Evolutionary conservation across 37 sponge, comb jelly and placozoan species (phyloP), one percentile per base, ranked within the genome.

Genomic region (Halisarca cf. caerulea): DNA sequence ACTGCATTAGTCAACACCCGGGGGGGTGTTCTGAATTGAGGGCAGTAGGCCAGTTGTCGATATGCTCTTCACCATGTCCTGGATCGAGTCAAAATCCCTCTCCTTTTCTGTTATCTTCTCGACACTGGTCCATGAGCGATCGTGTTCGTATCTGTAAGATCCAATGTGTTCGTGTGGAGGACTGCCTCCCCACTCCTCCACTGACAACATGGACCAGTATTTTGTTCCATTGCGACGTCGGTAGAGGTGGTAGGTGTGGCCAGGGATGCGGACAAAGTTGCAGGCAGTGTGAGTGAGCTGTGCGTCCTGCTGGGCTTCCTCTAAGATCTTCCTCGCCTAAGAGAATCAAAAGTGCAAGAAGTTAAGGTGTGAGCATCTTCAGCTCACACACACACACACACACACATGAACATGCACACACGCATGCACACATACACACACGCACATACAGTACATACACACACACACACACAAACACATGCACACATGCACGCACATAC

Each of bases 181-280:
- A 28, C 28, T 35, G 0, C 17, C 21, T 8, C 90, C 90, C 95
- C 95, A 95, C 32, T 95, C 95, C 82, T 80, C 41, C 21, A 80
- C 57, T 33, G 91, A 81, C 39, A 96, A 75, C 96, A 96, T 93
- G 11, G 94, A 94, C 75, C 95, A 91, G 70, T 87, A 93, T 21
- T 73, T 42, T 2, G 77, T 42, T 25, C 86, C 92, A 88, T 88
- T 64, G 20, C 43, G 42, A 15, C 64, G 80, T 66, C 89, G 88
- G 57, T 96, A 96, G 27, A 96, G 90, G 72, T 96, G 92, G 68
- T 96, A 96, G n/a, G 64, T 91, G 8, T 91, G 66, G 18, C 96
- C 96, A 0, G 96, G 94, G 44, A 90, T 77, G 33, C 94, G 94
- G 45, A 51, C 74, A 84, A 96, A 96, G 89, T 96, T 96, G 54